Evolutionary conservation across 2,113 vertebrate species (phyloP).

Genomic region (Entosphenus tridentatus): DNA sequence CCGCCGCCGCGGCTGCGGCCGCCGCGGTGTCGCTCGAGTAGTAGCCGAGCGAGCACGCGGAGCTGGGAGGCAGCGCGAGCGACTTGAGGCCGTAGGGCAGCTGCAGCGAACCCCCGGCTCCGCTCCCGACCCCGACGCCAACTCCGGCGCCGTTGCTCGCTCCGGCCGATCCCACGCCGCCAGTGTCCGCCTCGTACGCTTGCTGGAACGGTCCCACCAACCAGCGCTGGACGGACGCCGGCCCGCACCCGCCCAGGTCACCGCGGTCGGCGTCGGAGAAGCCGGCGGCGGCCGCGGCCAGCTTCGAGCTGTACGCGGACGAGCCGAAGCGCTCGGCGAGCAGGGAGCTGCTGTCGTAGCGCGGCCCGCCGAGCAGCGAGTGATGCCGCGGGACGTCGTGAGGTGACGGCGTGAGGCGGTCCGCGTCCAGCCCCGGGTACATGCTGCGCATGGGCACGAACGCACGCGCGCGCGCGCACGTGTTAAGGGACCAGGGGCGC

Average conservation of each 20-base stretch:
- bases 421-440: conserved; percentile 3
- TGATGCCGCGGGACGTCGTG: not conserved
- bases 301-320: too few relatives aligned
- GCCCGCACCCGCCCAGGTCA: not conserved
- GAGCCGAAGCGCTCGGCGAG: not conserved
- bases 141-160: not conserved
- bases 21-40: not conserved
- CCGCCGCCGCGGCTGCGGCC: not conserved
- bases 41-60: conserved; percentile 4
- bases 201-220: too few relatives aligned
- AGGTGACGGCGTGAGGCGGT: conserved; percentile 3
- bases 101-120: not conserved
- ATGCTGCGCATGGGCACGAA: not conserved
- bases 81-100: not conserved
- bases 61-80: not conserved
- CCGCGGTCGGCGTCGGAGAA: conserved; percentile 1
- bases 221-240: not conserved
- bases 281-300: not conserved
- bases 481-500: too few relatives aligned
- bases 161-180: not conserved
- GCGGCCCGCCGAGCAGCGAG: not conserved
- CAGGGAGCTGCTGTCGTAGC: conserved; percentile 3
- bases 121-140: not conserved
- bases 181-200: not conserved
- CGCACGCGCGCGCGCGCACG: too few relatives aligned